Evolutionary conservation across 1,140 invertebrate genomes (phyloP), one percentile per base, ranked within the genome.

Genomic region (Acyrthosiphon pisum): DNA sequence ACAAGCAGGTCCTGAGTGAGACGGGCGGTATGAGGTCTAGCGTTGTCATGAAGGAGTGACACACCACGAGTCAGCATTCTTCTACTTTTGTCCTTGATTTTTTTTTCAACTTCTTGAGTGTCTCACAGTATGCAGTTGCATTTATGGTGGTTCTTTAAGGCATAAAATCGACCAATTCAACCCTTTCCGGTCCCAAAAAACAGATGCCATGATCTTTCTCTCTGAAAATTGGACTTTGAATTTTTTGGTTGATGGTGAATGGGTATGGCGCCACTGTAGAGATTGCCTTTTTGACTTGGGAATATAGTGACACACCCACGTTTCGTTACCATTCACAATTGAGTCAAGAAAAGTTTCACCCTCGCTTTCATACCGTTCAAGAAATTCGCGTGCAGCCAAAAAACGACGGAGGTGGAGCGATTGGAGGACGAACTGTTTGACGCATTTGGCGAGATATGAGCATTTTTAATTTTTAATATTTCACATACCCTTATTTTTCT

Each of bases 21-120:
- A 23, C n/a, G 37, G 37, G 37, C 37, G 37, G 94, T 93, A 93
- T 95, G 95, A 22, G 94, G 94, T 86, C 94, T 94, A 18, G 94
- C 94, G 93, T 95, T 95, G 94, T 95, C 95, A 93, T 95, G 94
- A 41, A 94, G 93, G 22, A 95, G 90, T 90, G 94, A 91, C 56
- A 95, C 93, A 94, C 91, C 81, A 84, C n/a, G 35, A 53, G 35
- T 94, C 90, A 94, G 91, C 84, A 94, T 91, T 93, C 94, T 91
- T 20, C 91, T 87, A 48, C 93, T 83, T 93, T 94, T 94, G 94
- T 94, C 94, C 83, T 94, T 93, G n/a, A 94, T 94, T 26, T 94
- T 93, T 94, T 90, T 53, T 91, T 44, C 23, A 94, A 89, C 23
- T 53, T 94, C 8, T 93, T 90, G 18, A 94, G 23, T 48, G 68